Percentiles rank a stretch among this genome's conserved stretches.
Evolutionary conservation across 2,797 vertebrate species (phyloP).

Genomic region (Graptemys geographica): DNA sequence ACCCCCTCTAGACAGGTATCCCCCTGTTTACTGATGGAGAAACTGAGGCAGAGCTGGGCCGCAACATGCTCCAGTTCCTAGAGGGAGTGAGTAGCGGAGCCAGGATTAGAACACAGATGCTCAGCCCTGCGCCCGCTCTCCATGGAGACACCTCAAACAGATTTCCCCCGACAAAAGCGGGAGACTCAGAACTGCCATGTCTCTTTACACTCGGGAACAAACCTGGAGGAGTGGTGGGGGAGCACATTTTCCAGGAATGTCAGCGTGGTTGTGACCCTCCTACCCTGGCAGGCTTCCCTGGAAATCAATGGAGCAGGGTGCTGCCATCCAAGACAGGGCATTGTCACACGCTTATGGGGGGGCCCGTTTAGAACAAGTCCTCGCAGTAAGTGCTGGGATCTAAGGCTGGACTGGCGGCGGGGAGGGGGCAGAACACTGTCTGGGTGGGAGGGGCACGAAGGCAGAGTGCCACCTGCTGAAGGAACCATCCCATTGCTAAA

Average conservation of each 20-base stretch:
- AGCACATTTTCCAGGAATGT: background rate
- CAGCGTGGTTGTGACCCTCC: background rate
- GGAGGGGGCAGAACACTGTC: background rate
- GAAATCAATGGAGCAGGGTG: background rate
- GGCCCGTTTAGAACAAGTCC: background rate
- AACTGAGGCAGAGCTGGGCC: background rate
- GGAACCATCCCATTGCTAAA: background rate
- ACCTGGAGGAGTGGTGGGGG: background rate
- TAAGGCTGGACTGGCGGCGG: background rate
- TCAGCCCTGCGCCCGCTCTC: background rate
- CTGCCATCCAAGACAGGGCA: background rate
- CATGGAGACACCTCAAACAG: background rate
- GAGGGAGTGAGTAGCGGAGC: background rate
- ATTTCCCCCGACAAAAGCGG: background rate
- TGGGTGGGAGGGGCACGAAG: background rate
- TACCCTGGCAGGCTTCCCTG: background rate
- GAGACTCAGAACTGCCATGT: background rate
- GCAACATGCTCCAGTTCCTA: background rate
- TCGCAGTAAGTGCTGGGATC: no score
- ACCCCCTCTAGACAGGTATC: background rate
- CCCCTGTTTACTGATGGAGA: background rate
- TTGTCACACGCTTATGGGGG: background rate
- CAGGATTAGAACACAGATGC: background rate
- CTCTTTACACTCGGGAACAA: background rate
- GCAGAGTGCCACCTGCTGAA: background rate